phyloP scores from a whole-genome alignment of 1,140 invertebrate genomes.

The Drosophila nikananu region DNA sequence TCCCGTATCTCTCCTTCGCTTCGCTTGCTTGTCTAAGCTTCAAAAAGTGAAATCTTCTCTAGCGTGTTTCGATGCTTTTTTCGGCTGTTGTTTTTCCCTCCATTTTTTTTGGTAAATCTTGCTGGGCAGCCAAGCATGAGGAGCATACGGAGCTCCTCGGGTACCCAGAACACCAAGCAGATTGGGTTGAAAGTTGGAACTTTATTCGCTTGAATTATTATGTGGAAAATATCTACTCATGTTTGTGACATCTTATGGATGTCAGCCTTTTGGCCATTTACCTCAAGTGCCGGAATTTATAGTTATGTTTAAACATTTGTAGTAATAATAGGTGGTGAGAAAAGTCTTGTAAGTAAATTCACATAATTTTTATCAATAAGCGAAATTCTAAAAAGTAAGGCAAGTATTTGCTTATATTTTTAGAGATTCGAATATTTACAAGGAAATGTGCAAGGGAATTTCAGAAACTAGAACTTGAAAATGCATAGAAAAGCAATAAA shows the following conservation, averaged over 20 bases:
- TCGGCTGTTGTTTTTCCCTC: constrained; percentile 3
- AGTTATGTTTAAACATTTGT: neutral
- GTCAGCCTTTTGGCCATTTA: constrained; percentile 22
- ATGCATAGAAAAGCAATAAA: neutral
- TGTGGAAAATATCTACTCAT: constrained; percentile 36
- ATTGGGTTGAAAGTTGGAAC: constrained; percentile 41
- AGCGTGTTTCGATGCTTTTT: constrained; percentile 34
- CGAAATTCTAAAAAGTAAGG: too few relatives aligned
- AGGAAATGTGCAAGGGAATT: neutral
- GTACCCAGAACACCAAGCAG: constrained; percentile 43
- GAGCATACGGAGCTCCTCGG: constrained; percentile 24
- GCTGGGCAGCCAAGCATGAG: constrained; percentile 44
- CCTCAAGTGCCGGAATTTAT: constrained; percentile 18
- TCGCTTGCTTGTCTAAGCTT: constrained; percentile 30
- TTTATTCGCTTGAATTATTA: constrained; percentile 49
- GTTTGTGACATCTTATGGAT: constrained; percentile 33
- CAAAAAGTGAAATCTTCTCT: constrained; percentile 70
- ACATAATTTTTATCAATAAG: neutral
- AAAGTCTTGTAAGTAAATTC: too few relatives aligned
- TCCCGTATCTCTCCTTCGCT: constrained; percentile 19
- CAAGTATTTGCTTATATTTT: neutral
- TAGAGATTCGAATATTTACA: neutral
- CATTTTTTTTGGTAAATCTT: constrained; percentile 20
- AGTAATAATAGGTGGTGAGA: neutral
- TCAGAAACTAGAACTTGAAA: neutral